These are phyloP conservation scores for Antheraea mylitta DNA, from an alignment of 1,140 invertebrate genomes.

Conservation along the genomic window DNA sequence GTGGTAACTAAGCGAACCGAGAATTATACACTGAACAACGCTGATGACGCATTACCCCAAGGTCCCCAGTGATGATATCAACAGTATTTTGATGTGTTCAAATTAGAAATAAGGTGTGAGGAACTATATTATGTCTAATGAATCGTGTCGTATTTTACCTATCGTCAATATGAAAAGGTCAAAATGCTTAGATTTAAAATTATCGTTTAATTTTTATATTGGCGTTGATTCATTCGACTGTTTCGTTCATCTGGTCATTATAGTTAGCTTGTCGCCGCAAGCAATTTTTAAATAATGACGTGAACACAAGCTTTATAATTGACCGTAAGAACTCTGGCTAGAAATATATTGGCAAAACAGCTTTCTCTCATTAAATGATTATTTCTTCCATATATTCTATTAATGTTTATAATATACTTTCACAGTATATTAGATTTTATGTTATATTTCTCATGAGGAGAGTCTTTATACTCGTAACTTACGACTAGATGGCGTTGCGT, in stretches of 20 bases:
- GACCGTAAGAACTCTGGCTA: background rate
- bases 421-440: background rate
- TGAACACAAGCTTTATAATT: background rate
- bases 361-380: background rate
- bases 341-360: background rate
- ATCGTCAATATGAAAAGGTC: background rate
- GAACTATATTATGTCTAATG: conserved; percentile 3
- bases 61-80: background rate
- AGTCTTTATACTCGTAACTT: too few relatives aligned
- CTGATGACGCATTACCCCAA: background rate
- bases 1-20: too few relatives aligned
- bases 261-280: background rate
- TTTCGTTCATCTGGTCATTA: background rate
- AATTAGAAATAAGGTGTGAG: background rate
- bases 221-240: background rate
- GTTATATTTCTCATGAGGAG: too few relatives aligned
- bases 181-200: background rate
- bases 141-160: background rate
- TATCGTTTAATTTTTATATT: background rate
- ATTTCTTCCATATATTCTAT: background rate
- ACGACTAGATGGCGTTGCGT: too few relatives aligned
- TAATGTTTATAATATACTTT: background rate
- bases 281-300: background rate
- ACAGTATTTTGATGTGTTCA: background rate
- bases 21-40: background rate